phyloP scores from a whole-genome alignment of 2,113 vertebrate species.

The Oryzias woworae region DNA sequence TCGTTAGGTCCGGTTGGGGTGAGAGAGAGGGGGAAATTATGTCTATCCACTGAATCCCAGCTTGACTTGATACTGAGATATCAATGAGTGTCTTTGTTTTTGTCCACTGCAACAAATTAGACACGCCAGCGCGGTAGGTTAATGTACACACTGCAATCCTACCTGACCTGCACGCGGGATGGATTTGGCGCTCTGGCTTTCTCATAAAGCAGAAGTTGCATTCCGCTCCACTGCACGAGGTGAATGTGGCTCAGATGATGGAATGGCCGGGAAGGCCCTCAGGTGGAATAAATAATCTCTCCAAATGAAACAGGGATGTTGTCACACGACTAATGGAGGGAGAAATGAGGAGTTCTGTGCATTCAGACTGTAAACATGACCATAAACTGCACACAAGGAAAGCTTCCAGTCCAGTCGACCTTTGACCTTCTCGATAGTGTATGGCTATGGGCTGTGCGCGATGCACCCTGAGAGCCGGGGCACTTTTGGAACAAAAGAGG shows the following conservation, averaged over 20 bases:
- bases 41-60: conserved; percentile 44
- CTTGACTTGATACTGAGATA: conserved; percentile 61
- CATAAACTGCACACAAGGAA: conserved; percentile 11
- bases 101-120: conserved; percentile 68
- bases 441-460: conserved; percentile 24
- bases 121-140: conserved; percentile 55
- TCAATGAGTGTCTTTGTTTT: conserved; percentile 75
- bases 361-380: conserved; percentile 48
- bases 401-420: conserved; percentile 50
- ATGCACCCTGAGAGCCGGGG: conserved; percentile 33
- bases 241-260: conserved; percentile 45
- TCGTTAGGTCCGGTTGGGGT: conserved; percentile 53
- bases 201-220: conserved; percentile 64
- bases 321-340: conserved; percentile 32
- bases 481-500: conserved; percentile 56
- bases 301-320: conserved; percentile 50
- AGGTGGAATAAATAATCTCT: conserved; percentile 56
- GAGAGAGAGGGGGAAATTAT: conserved; percentile 42
- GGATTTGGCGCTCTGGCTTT: conserved; percentile 57
- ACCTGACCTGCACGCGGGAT: conserved; percentile 54
- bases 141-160: conserved; percentile 64
- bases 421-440: conserved; percentile 55
- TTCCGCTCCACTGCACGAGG: conserved; percentile 46
- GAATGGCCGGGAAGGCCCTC: conserved; percentile 35
- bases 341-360: conserved; percentile 9